Evolutionary conservation across 2,113 vertebrate genomes (phyloP).

Genomic region (Pygoscelis adeliae): DNA sequence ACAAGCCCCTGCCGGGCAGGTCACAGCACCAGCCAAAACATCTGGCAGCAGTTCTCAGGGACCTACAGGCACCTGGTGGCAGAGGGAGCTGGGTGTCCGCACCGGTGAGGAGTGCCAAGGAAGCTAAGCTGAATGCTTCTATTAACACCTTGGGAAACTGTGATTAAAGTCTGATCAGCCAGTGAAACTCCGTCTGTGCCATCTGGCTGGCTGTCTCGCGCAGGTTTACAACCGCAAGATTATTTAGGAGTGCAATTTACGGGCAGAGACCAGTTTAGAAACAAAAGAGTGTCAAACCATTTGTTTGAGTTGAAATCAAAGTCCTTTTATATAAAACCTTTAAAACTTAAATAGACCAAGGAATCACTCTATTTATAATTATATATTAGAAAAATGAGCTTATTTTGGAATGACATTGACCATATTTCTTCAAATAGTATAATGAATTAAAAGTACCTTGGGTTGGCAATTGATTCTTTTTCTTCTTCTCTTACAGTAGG

Average conservation of each 20-base stretch:
- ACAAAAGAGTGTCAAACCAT: background rate
- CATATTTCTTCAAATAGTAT: background rate
- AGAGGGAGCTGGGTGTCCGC: background rate
- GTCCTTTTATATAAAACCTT: background rate
- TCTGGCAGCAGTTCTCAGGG: background rate
- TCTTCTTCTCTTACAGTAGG: constrained; percentile 82
- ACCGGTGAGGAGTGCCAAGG: background rate
- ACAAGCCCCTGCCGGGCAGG: background rate
- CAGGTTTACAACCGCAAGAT: background rate
- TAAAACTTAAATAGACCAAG: background rate
- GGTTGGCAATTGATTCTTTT: constrained; percentile 73
- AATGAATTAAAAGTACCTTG: constrained; percentile 67
- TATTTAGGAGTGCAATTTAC: background rate
- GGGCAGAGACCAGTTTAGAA: background rate
- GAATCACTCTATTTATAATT: background rate
- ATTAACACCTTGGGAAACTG: constrained; percentile 1
- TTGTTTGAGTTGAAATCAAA: background rate
- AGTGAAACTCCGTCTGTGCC: constrained; percentile 33
- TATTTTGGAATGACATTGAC: background rate
- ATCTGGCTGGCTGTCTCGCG: constrained; percentile 1
- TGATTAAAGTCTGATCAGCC: background rate
- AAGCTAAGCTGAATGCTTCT: background rate
- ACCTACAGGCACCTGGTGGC: constrained; percentile 61
- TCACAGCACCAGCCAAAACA: background rate
- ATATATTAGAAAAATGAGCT: background rate